Evolutionary conservation across 2,113 vertebrate genomes (phyloP).

Genomic region (Tragulus kanchil): DNA sequence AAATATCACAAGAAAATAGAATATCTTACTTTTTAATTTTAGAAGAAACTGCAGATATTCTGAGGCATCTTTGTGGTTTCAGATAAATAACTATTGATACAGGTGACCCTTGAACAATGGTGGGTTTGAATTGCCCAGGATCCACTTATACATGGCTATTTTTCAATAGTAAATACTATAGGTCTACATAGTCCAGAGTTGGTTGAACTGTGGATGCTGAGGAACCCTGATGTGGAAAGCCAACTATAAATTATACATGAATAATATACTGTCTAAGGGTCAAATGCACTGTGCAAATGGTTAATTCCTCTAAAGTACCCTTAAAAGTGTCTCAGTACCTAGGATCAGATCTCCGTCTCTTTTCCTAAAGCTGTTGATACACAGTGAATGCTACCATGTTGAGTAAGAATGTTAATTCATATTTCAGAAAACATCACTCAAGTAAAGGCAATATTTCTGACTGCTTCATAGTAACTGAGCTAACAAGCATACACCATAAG

Average conservation of each 20-base stretch:
- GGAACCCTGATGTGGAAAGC: not conserved
- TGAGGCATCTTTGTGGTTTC: constrained; percentile 5
- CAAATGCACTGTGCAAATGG: not conserved
- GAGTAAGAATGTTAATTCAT: too few relatives aligned
- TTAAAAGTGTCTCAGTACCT: not conserved
- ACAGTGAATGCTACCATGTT: too few relatives aligned
- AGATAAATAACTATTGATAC: constrained; percentile 40
- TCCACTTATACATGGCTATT: not conserved
- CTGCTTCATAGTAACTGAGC: not conserved
- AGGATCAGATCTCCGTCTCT: not conserved
- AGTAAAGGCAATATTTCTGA: constrained; percentile 29
- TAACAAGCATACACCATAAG: not conserved
- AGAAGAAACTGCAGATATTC: not conserved
- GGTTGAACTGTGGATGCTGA: not conserved
- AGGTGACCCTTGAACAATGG: not conserved
- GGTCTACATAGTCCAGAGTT: not conserved
- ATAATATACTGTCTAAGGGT: not conserved
- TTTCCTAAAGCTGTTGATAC: not conserved
- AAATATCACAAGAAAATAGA: not conserved
- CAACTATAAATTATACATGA: not conserved
- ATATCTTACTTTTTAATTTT: constrained; percentile 12
- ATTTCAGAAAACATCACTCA: constrained; percentile 56
- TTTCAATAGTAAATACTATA: not conserved
- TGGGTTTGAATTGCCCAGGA: not conserved
- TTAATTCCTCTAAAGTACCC: not conserved